phyloP scores from a whole-genome alignment of 2,888 invertebrate species.

The Plebejus melissa region DNA sequence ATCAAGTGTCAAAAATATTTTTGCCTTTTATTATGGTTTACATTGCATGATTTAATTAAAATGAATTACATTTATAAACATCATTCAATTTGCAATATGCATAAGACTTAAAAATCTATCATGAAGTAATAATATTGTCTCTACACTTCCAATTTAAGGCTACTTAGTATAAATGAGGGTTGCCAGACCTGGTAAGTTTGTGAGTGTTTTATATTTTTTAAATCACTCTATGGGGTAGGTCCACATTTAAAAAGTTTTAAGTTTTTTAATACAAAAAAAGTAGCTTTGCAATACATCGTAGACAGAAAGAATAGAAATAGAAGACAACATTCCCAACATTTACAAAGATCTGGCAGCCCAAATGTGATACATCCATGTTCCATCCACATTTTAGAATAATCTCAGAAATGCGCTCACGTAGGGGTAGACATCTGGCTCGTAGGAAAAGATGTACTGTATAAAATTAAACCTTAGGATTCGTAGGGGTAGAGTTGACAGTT shows the following conservation, averaged over 20 bases:
- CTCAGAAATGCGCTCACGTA: slow-evolving; percentile 4
- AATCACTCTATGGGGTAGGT: neutral
- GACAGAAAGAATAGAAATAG: neutral
- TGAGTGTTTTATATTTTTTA: neutral
- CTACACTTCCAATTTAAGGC: slow-evolving; percentile 10
- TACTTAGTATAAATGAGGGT: slow-evolving; percentile 10
- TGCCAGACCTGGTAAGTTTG: slow-evolving; percentile 6
- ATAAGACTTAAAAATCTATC: neutral
- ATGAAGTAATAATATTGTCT: neutral
- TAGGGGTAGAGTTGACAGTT: slow-evolving; percentile 8
- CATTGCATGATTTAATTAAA: too few species aligned
- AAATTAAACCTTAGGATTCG: neutral
- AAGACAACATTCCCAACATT: neutral
- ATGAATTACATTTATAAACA: too few species aligned
- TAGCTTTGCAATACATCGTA: neutral
- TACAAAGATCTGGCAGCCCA: slow-evolving; percentile 13
- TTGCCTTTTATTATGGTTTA: neutral
- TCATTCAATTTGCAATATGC: neutral
- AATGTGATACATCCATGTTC: slow-evolving; percentile 9
- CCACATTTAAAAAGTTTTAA: neutral
- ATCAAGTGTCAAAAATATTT: neutral
- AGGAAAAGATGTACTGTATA: neutral
- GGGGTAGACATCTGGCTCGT: neutral
- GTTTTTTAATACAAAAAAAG: neutral
- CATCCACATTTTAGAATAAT: slow-evolving; percentile 5